Conservation (phyloP, 1,140 invertebrate species). For the Drosophila takahashii region DNA sequence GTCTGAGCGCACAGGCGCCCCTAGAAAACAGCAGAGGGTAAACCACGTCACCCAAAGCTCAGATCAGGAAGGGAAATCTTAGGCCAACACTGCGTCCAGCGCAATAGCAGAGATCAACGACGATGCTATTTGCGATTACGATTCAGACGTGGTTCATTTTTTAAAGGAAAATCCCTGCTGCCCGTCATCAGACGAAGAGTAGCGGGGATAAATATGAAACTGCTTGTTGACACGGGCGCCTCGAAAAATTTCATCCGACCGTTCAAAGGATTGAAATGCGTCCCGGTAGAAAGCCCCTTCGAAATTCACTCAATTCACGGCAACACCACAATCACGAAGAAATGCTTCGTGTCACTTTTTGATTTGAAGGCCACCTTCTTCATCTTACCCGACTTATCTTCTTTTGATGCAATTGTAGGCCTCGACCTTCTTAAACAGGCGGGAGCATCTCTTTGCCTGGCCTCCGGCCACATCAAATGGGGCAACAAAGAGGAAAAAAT, state of each 20-base stretch:
- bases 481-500: not conserved
- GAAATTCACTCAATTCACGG: not conserved
- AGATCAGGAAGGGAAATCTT: not conserved
- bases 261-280: not conserved
- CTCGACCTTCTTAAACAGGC: not conserved
- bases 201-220: not conserved
- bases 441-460: not conserved
- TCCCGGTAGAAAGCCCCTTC: not conserved
- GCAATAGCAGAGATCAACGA: not conserved
- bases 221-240: not conserved
- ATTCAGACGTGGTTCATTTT: not conserved
- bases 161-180: not conserved
- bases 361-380: slow-evolving; percentile 1
- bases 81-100: not conserved
- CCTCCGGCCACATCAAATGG: not conserved
- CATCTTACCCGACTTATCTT: not conserved
- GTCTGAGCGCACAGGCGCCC: not conserved
- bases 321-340: slow-evolving; percentile 1
- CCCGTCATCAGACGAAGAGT: not conserved
- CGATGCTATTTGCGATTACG: not conserved
- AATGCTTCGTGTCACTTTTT: slow-evolving; percentile 6
- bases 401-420: not conserved
- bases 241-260: not conserved
- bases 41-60: not conserved
- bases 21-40: not conserved